Conservation (phyloP, 2,888 invertebrate genomes). For the Drosophila percnosoma region DNA sequence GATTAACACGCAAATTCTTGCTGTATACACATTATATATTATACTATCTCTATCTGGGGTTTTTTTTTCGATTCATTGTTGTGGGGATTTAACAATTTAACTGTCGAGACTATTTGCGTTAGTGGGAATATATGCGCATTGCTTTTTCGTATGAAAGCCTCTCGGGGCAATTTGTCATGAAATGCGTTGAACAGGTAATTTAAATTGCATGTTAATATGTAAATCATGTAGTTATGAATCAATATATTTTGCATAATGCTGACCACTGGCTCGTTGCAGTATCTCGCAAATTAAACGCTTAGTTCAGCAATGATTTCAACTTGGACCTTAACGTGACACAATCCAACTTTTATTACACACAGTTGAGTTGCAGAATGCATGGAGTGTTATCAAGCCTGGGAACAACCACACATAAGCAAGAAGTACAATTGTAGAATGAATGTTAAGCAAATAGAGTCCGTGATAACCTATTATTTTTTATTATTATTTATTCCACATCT, state of each 20-base stretch:
- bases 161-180: not conserved
- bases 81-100: not conserved
- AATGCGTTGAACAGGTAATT: conserved; percentile 11
- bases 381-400: conserved; percentile 1
- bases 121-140: conserved; percentile 17
- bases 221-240: conserved; percentile 59
- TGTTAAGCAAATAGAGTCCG: not conserved
- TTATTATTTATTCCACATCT: too few species aligned
- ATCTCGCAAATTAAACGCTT: conserved; percentile 54
- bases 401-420: not conserved
- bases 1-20: conserved; percentile 4
- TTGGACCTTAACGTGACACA: conserved; percentile 26
- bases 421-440: not conserved
- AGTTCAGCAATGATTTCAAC: conserved; percentile 47
- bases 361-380: conserved; percentile 31
- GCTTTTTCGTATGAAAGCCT: not conserved
- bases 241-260: conserved; percentile 46
- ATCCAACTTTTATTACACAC: conserved; percentile 11
- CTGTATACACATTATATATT: not conserved
- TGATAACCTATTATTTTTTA: not conserved
- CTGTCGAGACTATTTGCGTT: not conserved
- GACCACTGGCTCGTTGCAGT: conserved; percentile 67
- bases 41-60: conserved; percentile 8
- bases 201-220: conserved; percentile 2
- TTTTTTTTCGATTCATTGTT: conserved; percentile 33